Evolutionary conservation across 1,140 invertebrate genomes (phyloP), one percentile per base, ranked within the genome.

Genomic region (Cyclargus thomasi): DNA sequence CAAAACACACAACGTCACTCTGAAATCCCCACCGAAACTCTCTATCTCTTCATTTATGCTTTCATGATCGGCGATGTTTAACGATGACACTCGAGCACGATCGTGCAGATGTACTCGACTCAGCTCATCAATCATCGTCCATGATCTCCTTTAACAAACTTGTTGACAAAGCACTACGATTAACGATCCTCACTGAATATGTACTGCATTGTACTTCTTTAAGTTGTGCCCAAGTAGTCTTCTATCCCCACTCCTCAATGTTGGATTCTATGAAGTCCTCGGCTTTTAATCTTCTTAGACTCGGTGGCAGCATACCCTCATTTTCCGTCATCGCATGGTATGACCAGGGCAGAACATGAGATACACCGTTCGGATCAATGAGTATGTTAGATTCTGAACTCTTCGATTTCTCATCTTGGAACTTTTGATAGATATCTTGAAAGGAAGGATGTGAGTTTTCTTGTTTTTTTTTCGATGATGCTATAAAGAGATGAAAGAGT

Each of bases 251-350:
- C 72, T 92, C 83, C 22, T 79, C 83, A 71, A 93, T 85, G 69
- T 85, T 77, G 14, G 80, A 82, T 75, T 91, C 75, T 10, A 67
- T 71, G 77, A 94, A 92, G 75, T 92, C 91, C 53, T 91, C 87
- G 0, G 83, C 75, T 36, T 88, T 92, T 14, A 94, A 82, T 69
- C 91, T 92, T 73, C 88, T 91, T 16, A 94, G 39, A 22, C 94
- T 94, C 16, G 92, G 92, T 20, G 94, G 93, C 67, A 95, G 80
- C 79, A 91, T 72, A 1, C 80, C 73, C 71, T 89, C 87, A 67
- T 75, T 84, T 53, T 92, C 85, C 62, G 93, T 82, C 62, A 85
- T 70, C 47, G 79, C 67, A 14, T 93, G 91, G 72, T 92, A 92
- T 14, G 74, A 86, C 93, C 93, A 94, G 5, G 86, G 85, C 14